phyloP scores from a whole-genome alignment of 2,888 invertebrate species.

The Acleris cristana region DNA sequence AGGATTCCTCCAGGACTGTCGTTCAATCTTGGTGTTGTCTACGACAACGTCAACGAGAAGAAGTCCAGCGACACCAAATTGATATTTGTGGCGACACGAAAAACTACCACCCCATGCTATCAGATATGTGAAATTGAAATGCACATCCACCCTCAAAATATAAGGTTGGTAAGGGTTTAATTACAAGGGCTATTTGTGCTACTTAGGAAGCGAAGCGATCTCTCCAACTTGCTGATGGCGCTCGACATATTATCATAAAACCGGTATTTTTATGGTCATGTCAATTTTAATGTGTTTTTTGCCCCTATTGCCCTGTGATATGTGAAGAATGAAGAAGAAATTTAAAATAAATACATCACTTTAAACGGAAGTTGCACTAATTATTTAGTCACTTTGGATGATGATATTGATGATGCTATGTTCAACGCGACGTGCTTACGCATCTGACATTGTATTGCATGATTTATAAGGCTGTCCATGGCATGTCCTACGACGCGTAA shows the following conservation, averaged over 20 bases:
- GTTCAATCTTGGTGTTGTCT: slow-evolving; percentile 66
- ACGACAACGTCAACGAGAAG: slow-evolving; percentile 69
- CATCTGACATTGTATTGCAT: neutral
- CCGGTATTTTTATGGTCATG: neutral
- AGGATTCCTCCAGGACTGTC: slow-evolving; percentile 73
- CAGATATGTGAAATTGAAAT: slow-evolving; percentile 75
- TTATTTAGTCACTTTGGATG: neutral
- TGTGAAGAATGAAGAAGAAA: neutral
- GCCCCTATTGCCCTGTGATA: neutral
- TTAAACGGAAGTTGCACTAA: neutral
- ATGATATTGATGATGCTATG: neutral
- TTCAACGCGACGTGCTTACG: too few relatives aligned
- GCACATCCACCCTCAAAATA: slow-evolving; percentile 59
- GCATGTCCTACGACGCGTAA: neutral
- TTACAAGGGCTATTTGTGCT: neutral
- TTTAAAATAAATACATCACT: neutral
- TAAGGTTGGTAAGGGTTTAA: slow-evolving; percentile 43
- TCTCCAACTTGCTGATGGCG: neutral
- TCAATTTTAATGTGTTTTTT: neutral
- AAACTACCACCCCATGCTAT: slow-evolving; percentile 72
- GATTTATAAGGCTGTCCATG: neutral
- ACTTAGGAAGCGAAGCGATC: neutral
- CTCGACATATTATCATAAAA: neutral
- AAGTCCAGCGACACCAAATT: slow-evolving; percentile 61
- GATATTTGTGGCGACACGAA: slow-evolving; percentile 72